Conservation (phyloP, 2,888 invertebrate genomes). For the Aphidoletes aphidimyza region DNA sequence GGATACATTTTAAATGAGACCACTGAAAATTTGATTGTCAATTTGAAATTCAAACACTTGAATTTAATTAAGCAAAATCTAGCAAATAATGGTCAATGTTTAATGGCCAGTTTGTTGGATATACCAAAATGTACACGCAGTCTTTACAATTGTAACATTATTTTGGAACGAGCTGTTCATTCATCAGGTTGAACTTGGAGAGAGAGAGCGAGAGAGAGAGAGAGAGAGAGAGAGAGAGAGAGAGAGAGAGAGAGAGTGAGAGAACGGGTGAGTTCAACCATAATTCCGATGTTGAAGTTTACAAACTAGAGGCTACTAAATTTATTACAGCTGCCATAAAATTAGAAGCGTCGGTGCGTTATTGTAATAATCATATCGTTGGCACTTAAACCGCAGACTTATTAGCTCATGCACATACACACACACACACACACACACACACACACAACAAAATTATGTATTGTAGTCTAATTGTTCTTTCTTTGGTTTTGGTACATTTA, state of each 20-base stretch:
- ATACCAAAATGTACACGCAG: not conserved
- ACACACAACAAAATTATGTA: constrained; percentile 15
- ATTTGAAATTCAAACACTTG: constrained; percentile 33
- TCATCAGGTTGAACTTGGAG: constrained; percentile 13
- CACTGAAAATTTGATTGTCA: constrained; percentile 40
- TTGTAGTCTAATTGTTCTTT: not conserved
- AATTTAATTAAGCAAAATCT: constrained; percentile 41
- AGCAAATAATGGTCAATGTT: not conserved
- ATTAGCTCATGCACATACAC: constrained; percentile 39
- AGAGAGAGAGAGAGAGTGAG: not conserved
- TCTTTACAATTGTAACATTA: not conserved
- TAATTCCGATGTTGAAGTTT: not conserved
- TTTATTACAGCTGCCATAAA: constrained; percentile 34
- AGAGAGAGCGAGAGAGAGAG: not conserved
- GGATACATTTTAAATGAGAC: not conserved
- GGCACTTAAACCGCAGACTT: constrained; percentile 20
- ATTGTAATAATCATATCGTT: constrained; percentile 38
- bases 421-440: too few species aligned
- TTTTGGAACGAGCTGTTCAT: not conserved
- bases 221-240: not conserved
- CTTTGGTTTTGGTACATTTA: not conserved
- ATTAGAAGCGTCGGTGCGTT: constrained; percentile 43
- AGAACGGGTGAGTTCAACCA: too few species aligned
- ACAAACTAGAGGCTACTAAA: not conserved
- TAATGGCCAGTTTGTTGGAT: constrained; percentile 16